Evolutionary conservation across 2,888 invertebrate genomes (phyloP), one percentile per base, ranked within the genome.

Genomic region (Lobophora halterata): DNA sequence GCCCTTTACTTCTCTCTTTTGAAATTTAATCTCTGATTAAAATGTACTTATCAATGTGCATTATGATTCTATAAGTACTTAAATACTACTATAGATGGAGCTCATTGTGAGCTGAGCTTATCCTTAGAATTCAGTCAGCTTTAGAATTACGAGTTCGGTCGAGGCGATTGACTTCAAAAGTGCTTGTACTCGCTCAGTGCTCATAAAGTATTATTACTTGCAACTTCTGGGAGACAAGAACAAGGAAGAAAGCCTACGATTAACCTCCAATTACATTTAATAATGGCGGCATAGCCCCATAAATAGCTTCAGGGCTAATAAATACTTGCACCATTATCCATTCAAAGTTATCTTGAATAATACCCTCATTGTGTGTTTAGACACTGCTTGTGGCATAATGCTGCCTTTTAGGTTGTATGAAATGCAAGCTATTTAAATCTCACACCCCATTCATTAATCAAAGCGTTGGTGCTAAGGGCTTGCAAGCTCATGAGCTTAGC

Each of bases 361-460:
- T 54, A 45, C 34, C 41, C 44, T 41, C 31, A 40, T 54, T 55
- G 49, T 51, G 40, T 48, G 32, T 46, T 52, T 45, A 44, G 38
- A 40, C 25, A 45, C 45, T 42, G 45, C 41, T 48, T 44, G 47
- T 55, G 33, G 43, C 35, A 52, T 43, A 46, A 53, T 47, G 46
- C 21, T 38, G 46, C 33, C 40, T 52, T 55, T 55, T 46, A 36
- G 23, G 49, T 45, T 33, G 35, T 39, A 49, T 46, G 46, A 53
- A 55, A 51, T 48, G 38, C 46, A 36, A 43, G 63, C 57, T 54
- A 61, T 73, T 74, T 70, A 67, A 71, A 75, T 78, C 74, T 72
- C 61, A 71, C 65, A 66, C 65, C 58, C 55, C 46, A 58, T 69
- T 71, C 72, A 73, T 74, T 71, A 71, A 69, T 71, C 65, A 73